Base-by-base conservation (phyloP, 2,113 vertebrate species). In the Dicaeum eximium region DNA sequence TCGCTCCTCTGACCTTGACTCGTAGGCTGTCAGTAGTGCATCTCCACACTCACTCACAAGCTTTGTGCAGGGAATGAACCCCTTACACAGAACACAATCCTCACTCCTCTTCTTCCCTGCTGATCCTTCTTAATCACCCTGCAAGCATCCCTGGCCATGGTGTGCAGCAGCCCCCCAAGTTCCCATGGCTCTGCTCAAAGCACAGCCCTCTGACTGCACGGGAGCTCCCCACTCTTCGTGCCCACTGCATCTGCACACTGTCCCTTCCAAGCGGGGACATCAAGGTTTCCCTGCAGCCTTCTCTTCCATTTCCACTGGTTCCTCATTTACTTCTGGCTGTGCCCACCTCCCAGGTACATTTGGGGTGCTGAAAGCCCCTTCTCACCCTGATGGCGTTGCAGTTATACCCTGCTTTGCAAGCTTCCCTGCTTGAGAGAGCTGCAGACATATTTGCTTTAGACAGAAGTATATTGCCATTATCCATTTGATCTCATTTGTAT, bases 401-500 rank as follows among this genome's bases (percentile, higher is more conserved):
- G 37, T 60, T 85, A 28, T 6, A 22, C 35, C 67, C 37, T 71
- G 48, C 58, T 65, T 77, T 5, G 1, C 42, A 50, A 45, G 6
- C 30, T 83, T 58, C 86, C 73, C 30, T 80, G 50, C 64, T 70
- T 42, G 72, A 79, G 61, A 80, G 47, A 58, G 50, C 75, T 80
- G 44, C 64, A 74, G 38, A 60, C 37, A 2, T 53, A 25, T 37
- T 87, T 67, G 33, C 48, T 93, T 71, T 33, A 56, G 74, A 69
- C 16, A 62, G 51, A 86, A 73, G n/a, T 69, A 79, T 65, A 72
- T n/a, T 54, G 70, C 57, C 50, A 14, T 57, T 69, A 85, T 50
- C 80, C 27, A 31, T 81, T 84, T 53, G 57, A 53, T 92, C 83
- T 87, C 58, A 72, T 95, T 87, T 91, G 61, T 84, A 89, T 91